Percentiles rank a stretch among this genome's conserved stretches.
These are phyloP conservation scores for Acutogordius australiensis DNA, from an alignment of 2,888 invertebrate species.

Conservation along the genomic window DNA sequence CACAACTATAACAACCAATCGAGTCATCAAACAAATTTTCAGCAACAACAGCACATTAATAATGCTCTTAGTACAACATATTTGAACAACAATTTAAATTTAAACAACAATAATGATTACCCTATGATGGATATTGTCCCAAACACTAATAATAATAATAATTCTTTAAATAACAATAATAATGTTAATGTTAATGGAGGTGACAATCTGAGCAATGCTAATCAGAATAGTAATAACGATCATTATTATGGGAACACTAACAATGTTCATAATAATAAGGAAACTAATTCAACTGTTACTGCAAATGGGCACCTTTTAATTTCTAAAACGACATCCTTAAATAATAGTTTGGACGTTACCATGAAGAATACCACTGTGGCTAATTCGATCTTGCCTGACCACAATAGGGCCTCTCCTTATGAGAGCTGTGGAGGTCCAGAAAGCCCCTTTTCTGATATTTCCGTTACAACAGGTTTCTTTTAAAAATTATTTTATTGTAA, in stretches of 20 bases:
- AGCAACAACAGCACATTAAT: too few species aligned
- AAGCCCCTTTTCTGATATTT: slow-evolving; percentile 9
- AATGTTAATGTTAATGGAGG: neutral
- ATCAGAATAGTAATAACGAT: neutral
- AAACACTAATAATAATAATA: neutral
- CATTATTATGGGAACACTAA: neutral
- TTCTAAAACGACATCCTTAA: too few species aligned
- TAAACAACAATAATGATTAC: too few species aligned
- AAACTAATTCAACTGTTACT: neutral
- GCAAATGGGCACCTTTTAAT: too few species aligned
- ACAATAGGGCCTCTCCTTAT: neutral
- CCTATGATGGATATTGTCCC: neutral
- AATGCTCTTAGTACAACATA: too few species aligned
- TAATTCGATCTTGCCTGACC: neutral
- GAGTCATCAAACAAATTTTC: neutral
- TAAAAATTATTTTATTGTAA: too few species aligned
- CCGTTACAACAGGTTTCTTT: neutral
- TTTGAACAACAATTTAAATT: too few species aligned
- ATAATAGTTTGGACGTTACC: too few species aligned
- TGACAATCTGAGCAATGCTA: neutral
- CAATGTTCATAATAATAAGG: neutral
- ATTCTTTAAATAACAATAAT: neutral
- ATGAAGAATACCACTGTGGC: neutral
- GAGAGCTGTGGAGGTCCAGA: neutral
- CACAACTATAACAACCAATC: too few species aligned